phyloP scores from a whole-genome alignment of 2,113 vertebrate genomes.

The Hirundichthys speculiger region DNA sequence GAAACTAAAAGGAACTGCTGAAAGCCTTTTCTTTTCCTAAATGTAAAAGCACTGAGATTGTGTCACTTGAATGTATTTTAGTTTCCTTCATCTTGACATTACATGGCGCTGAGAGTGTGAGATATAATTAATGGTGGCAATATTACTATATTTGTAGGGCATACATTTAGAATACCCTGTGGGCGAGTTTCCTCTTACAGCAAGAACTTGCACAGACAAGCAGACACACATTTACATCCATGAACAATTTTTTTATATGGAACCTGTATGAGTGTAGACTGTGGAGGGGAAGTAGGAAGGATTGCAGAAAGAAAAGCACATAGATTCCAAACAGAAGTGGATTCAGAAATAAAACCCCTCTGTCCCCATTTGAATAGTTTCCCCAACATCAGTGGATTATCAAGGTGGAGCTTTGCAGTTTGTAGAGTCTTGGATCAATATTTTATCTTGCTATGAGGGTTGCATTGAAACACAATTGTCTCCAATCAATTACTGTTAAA shows the following conservation, averaged over 20 bases:
- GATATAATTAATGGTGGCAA: background rate
- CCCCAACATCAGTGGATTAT: background rate
- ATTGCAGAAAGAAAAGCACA: conserved; percentile 3
- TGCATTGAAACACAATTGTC: background rate
- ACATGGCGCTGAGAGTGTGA: background rate
- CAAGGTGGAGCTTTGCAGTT: background rate
- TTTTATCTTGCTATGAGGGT: background rate
- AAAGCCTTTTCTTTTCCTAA: too few relatives aligned
- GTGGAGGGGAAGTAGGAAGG: conserved; percentile 22
- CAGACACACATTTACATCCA: conserved; percentile 1
- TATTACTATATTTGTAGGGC: background rate
- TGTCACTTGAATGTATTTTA: too few relatives aligned
- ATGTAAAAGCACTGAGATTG: too few relatives aligned
- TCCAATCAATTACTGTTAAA: background rate
- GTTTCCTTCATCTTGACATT: too few relatives aligned
- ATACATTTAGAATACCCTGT: background rate
- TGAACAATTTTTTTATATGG: background rate
- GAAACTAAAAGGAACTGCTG: too few relatives aligned
- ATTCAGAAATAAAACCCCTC: background rate
- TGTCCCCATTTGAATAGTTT: background rate
- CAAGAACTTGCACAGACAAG: background rate
- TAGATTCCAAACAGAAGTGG: background rate
- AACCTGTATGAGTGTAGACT: background rate
- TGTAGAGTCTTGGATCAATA: background rate
- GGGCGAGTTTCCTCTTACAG: background rate